A percentile compares a stretch with the other conserved stretches of the same genome.
Conservation (phyloP, 2,888 invertebrate species). For the Auanema freiburgensis region DNA sequence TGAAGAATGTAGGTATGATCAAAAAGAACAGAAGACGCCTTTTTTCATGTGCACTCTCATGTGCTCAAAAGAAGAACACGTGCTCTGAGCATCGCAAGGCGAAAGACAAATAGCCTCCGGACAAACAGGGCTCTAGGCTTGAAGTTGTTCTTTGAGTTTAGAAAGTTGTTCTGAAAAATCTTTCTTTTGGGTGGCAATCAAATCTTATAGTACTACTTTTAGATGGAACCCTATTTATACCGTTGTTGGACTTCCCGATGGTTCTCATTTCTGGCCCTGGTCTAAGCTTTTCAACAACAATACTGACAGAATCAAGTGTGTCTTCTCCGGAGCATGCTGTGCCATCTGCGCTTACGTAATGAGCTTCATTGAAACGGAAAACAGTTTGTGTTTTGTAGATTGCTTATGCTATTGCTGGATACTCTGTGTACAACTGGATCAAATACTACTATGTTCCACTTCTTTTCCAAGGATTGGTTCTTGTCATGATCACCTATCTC, state of each 20-base stretch:
- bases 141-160: neutral
- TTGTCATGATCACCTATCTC: constrained; percentile 57
- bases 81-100: neutral
- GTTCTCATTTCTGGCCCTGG: constrained; percentile 62
- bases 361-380: neutral
- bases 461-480: constrained; percentile 53
- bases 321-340: constrained; percentile 47
- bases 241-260: constrained; percentile 60
- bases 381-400: constrained; percentile 22
- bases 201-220: too few species aligned
- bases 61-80: neutral
- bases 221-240: constrained; percentile 63
- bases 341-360: constrained; percentile 48
- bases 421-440: constrained; percentile 44
- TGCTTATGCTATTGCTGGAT: constrained; percentile 37
- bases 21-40: neutral
- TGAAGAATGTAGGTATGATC: neutral
- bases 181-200: too few species aligned
- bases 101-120: neutral
- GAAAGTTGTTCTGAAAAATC: neutral
- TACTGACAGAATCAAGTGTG: constrained; percentile 56
- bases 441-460: constrained; percentile 58
- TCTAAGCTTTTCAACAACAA: constrained; percentile 55
- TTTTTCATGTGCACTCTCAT: neutral
- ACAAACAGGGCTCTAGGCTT: neutral